Evolutionary conservation across 1,140 invertebrate genomes (phyloP).

Genomic region (Scylla paramamosain): DNA sequence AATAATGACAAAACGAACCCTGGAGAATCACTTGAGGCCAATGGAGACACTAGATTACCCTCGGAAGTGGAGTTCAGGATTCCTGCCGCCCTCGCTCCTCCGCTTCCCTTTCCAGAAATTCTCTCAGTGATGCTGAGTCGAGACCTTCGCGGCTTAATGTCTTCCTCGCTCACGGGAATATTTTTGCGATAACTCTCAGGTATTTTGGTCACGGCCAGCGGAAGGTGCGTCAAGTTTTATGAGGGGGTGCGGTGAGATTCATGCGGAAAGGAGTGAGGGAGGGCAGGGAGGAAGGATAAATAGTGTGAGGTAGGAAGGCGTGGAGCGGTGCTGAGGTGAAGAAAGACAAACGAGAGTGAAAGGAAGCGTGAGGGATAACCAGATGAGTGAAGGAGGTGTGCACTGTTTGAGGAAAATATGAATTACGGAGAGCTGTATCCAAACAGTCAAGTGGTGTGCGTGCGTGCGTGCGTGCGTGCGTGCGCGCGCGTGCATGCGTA

Average conservation of each 20-base stretch:
- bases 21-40: neutral
- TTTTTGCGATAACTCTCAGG: neutral
- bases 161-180: neutral
- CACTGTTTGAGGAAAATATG: no score
- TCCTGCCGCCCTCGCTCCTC: neutral
- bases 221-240: slow-evolving; percentile 1
- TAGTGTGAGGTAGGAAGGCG: neutral
- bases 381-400: no score
- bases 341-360: no score
- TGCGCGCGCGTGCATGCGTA: no score
- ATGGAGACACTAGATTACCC: neutral
- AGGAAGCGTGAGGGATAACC: no score
- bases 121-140: neutral
- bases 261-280: neutral
- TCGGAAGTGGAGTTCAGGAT: neutral
- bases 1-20: neutral
- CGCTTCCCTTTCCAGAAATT: neutral
- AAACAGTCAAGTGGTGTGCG: no score
- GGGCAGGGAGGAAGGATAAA: neutral
- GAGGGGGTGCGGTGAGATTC: neutral
- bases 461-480: no score
- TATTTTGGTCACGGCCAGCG: neutral
- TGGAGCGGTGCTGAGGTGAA: neutral
- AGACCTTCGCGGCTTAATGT: neutral
- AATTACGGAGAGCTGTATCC: no score